Base-by-base conservation (phyloP, 2,888 invertebrate genomes). In the Acanthosepion esculentum region DNA sequence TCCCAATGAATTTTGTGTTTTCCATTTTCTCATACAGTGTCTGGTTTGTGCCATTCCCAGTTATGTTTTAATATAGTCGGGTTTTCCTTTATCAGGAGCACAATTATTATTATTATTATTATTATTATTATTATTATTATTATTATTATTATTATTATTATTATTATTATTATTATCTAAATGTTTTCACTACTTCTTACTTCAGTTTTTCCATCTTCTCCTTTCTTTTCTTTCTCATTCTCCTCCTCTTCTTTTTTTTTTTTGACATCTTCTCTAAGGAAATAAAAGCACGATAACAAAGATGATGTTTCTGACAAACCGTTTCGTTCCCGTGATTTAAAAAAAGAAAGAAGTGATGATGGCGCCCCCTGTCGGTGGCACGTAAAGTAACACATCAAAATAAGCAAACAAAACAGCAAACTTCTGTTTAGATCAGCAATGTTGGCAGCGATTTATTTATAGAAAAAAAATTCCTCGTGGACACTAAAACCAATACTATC, bases 331-430 rank as follows among this genome's bases (percentile, higher is more conserved):
- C n/a, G n/a, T 78, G n/a, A 78, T 78, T n/a, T 15, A 6, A 20
- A 20, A 23, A n/a, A n/a, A 78, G 15, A 15, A n/a, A n/a, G n/a
- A 78, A 26, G 29, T 41, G 41, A 41, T 26, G 23, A 26, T 8
- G n/a, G n/a, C 78, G 78, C n/a, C 78, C 78, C 78, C 78, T 78
- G 33, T 78, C n/a, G 78, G 78, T 78, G n/a, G 78, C 78, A 78
- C n/a, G 78, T 78, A 78, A 78, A 78, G n/a, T 78, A 78, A 78
- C 78, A 33, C n/a, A n/a, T 4, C 12, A 78, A 78, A 78, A 33
- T 15, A 78, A 78, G 78, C n/a, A n/a, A 78, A 78, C n/a, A 10
- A 10, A 78, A 33, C 15, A 78, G 33, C n/a, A 78, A n/a, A 78
- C n/a, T 78, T 78, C 12, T 78, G 78, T 33, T 12, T 78, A 5